Conservation (phyloP, 2,797 vertebrate species). For the Chromis chromis region DNA sequence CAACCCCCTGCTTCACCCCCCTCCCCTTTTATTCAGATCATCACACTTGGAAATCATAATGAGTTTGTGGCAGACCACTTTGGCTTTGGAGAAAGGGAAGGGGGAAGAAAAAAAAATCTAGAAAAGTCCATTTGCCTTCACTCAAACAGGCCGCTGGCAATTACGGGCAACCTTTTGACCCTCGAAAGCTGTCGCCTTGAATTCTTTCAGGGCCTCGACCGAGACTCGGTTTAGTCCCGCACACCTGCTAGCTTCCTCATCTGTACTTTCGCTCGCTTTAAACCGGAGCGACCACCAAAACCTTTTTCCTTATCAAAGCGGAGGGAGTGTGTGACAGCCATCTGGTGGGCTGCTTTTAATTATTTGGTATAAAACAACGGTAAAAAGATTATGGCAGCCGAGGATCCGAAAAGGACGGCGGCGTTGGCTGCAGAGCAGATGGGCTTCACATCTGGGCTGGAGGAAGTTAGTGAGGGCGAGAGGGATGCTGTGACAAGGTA, state of each 20-base stretch:
- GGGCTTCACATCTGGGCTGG: constrained; percentile 89
- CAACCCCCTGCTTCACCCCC: constrained; percentile 77
- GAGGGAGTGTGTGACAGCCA: constrained; percentile 80
- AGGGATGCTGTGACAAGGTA: constrained; percentile 61
- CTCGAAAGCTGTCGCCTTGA: constrained; percentile 61
- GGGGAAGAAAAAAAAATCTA: neutral
- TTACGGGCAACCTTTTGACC: constrained; percentile 74
- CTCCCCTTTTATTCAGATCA: constrained; percentile 80
- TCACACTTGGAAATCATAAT: constrained; percentile 83
- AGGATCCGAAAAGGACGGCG: constrained; percentile 46
- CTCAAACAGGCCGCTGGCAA: constrained; percentile 64
- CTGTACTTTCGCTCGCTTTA: constrained; percentile 32
- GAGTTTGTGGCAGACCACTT: constrained; percentile 80
- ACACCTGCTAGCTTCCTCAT: constrained; percentile 76
- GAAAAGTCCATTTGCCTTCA: constrained; percentile 63
- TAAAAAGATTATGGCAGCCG: constrained; percentile 69
- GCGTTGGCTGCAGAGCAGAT: constrained; percentile 86
- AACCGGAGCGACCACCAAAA: constrained; percentile 45
- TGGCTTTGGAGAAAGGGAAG: constrained; percentile 55
- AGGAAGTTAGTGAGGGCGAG: constrained; percentile 83
- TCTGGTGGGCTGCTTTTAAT: constrained; percentile 88
- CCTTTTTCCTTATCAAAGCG: constrained; percentile 70
- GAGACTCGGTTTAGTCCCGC: constrained; percentile 44
- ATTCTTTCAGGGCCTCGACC: constrained; percentile 55
- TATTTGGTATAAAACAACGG: constrained; percentile 83